Evolutionary conservation across 2,113 vertebrate species (phyloP).

Genomic region (Melanerpes aurifrons): DNA sequence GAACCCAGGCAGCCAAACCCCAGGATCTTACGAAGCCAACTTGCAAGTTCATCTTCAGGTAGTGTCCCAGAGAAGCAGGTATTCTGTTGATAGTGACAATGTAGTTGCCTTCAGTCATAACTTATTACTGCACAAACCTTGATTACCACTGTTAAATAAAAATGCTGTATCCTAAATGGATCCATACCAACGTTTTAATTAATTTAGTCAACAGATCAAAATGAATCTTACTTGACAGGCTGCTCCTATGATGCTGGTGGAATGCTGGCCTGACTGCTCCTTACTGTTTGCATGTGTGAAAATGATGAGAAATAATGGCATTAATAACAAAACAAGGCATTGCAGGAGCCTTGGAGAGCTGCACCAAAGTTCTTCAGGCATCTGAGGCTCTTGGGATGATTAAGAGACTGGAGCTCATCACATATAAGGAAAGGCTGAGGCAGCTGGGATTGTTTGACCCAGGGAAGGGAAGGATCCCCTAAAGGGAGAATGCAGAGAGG

Average conservation of each 20-base stretch:
- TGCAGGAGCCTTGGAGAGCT: background rate
- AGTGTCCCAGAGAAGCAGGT: background rate
- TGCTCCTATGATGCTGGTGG: background rate
- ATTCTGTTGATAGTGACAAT: background rate
- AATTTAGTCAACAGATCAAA: background rate
- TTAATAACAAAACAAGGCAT: background rate
- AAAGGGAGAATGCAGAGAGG: no score
- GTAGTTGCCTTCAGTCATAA: background rate
- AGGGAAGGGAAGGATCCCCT: no score
- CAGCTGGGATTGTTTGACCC: no score
- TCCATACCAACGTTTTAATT: background rate
- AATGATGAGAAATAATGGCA: background rate
- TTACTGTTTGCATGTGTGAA: background rate
- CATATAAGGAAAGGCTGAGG: background rate
- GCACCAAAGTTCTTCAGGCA: background rate
- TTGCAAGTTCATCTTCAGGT: background rate
- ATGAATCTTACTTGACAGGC: background rate
- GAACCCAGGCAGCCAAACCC: background rate
- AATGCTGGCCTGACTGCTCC: background rate
- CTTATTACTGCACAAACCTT: background rate
- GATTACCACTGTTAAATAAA: no score
- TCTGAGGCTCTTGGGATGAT: background rate
- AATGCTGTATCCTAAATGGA: background rate
- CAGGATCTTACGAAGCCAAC: background rate
- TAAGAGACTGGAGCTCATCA: background rate